These are phyloP conservation scores for Eilema griseolum DNA, from an alignment of 2,888 invertebrate genomes.

Conservation along the genomic window DNA sequence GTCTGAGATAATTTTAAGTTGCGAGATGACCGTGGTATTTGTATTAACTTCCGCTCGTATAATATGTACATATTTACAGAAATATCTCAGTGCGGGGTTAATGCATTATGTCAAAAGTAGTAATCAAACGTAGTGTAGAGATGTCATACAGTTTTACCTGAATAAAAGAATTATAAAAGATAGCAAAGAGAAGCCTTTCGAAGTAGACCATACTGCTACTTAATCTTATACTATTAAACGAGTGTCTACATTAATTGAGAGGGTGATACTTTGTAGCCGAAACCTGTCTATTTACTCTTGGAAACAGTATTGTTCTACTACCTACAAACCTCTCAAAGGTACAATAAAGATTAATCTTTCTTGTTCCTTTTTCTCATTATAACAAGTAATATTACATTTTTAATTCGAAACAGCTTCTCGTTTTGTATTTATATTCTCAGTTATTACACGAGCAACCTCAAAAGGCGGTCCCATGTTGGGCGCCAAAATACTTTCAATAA, in stretches of 20 bases:
- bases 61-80: background rate
- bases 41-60: background rate
- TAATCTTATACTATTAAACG: background rate
- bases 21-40: background rate
- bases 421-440: background rate
- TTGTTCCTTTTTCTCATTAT: background rate
- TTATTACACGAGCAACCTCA: background rate
- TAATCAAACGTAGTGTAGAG: too few relatives aligned
- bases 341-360: background rate
- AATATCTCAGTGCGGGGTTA: background rate
- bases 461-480: slow-evolving; percentile 22
- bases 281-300: background rate
- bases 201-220: background rate
- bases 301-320: background rate
- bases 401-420: background rate
- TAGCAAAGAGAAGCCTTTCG: background rate
- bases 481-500: slow-evolving; percentile 29
- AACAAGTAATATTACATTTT: background rate
- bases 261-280: background rate
- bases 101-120: too few relatives aligned
- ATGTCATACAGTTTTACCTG: too few relatives aligned
- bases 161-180: background rate
- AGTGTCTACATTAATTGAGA: background rate
- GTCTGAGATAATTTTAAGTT: background rate
- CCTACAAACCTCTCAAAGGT: background rate